Conservation (phyloP, 2,888 invertebrate genomes). For the Drosophila ustulata region DNA sequence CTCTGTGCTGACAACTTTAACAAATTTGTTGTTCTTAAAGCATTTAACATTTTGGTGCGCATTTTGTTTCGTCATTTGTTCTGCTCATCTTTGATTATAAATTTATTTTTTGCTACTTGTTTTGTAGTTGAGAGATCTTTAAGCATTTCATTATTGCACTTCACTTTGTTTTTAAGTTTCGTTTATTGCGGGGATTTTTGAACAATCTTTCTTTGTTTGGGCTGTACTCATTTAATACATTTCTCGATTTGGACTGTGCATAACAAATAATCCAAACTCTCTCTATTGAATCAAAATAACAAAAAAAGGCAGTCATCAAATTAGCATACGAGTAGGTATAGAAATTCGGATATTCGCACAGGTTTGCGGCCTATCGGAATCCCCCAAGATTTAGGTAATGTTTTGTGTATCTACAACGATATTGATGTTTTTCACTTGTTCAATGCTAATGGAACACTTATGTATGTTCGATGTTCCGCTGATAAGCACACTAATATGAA, state of each 20-base stretch:
- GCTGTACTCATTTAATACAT: conserved; percentile 11
- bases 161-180: conserved; percentile 16
- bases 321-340: conserved; percentile 32
- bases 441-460: conserved; percentile 6
- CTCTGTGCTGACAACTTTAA: conserved; percentile 32
- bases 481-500: conserved; percentile 26
- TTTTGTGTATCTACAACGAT: background rate
- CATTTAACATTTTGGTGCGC: conserved; percentile 49
- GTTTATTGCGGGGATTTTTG: conserved; percentile 25
- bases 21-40: conserved; percentile 41
- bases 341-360: conserved; percentile 20
- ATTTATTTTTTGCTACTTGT: conserved; percentile 16
- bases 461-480: conserved; percentile 22
- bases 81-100: background rate
- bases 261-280: conserved; percentile 19
- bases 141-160: conserved; percentile 26
- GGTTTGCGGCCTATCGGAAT: background rate
- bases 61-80: conserved; percentile 30
- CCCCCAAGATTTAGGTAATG: conserved; percentile 1
- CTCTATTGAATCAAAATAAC: conserved; percentile 3
- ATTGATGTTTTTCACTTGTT: background rate
- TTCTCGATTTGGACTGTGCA: conserved; percentile 6
- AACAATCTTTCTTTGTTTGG: conserved; percentile 3
- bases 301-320: conserved; percentile 25
- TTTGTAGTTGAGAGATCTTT: conserved; percentile 16